These are phyloP conservation scores for Nomada hirtipes DNA, from an alignment of 2,888 invertebrate genomes.

Conservation along the genomic window DNA sequence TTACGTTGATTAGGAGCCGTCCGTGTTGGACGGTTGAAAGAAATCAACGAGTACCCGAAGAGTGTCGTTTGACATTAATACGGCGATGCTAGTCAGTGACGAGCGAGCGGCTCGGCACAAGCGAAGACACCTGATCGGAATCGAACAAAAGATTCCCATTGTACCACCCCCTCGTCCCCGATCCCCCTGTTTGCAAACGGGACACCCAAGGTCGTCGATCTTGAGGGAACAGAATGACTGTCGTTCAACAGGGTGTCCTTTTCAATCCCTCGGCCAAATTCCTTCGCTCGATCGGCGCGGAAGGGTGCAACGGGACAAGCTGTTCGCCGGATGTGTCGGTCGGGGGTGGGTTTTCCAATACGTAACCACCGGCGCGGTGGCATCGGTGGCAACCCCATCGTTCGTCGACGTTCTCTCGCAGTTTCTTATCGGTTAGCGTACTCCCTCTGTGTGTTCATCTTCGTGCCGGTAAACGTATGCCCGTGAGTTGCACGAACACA, in stretches of 20 bases:
- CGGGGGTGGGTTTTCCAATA: conserved; percentile 69
- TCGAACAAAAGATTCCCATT: conserved; percentile 8
- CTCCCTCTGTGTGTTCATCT: conserved; percentile 50
- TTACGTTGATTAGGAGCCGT: conserved; percentile 41
- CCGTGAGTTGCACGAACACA: conserved; percentile 37
- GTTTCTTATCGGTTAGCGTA: conserved; percentile 59
- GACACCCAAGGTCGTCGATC: conserved; percentile 61
- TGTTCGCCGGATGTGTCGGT: conserved; percentile 49
- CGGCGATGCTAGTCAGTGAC: neutral
- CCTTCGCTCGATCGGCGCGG: conserved; percentile 39
- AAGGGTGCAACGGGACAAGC: conserved; percentile 51
- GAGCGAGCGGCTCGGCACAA: neutral
- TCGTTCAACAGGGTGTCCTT: conserved; percentile 39
- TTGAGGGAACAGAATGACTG: conserved; percentile 54
- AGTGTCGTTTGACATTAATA: neutral
- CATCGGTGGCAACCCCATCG: conserved; percentile 52
- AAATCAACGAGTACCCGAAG: too few species aligned
- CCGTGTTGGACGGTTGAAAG: neutral
- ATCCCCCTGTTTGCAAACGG: conserved; percentile 65
- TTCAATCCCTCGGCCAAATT: conserved; percentile 56
- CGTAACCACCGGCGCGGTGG: conserved; percentile 46
- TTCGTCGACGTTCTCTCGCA: conserved; percentile 44
- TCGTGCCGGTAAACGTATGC: conserved; percentile 77
- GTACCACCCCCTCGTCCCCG: conserved; percentile 5
- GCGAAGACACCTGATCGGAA: conserved; percentile 37